A percentile compares a stretch with the other conserved stretches of the same genome.
phyloP scores from a whole-genome alignment of 2,113 vertebrate genomes.

The Pseudolaguvia tuberculata region DNA sequence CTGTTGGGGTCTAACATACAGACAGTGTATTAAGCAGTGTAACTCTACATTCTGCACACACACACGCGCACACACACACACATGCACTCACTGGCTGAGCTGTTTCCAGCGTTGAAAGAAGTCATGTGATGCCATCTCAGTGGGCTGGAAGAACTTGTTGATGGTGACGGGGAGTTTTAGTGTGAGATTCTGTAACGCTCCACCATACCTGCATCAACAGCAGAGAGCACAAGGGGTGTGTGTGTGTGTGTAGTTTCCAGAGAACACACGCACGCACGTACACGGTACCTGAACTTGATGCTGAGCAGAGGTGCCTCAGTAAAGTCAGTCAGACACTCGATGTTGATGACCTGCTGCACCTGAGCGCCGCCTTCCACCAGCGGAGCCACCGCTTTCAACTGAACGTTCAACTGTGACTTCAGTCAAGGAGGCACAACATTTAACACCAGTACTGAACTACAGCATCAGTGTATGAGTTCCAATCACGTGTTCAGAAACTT shows the following conservation, averaged over 20 bases:
- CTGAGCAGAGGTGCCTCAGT: slow-evolving; percentile 77
- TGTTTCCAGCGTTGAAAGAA: slow-evolving; percentile 96
- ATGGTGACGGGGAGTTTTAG: slow-evolving; percentile 86
- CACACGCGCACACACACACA: background rate
- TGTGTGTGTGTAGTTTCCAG: no score
- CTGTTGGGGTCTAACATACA: slow-evolving; percentile 75
- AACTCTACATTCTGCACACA: no score
- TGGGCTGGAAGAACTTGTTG: slow-evolving; percentile 93
- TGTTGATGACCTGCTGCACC: slow-evolving; percentile 90
- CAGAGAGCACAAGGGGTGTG: no score
- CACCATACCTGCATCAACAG: slow-evolving; percentile 75
- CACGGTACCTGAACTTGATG: slow-evolving; percentile 81
- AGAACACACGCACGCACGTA: no score
- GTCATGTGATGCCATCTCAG: slow-evolving; percentile 85
- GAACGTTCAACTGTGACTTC: slow-evolving; percentile 4
- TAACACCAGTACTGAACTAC: background rate
- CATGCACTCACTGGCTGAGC: slow-evolving; percentile 76
- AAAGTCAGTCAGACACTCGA: slow-evolving; percentile 86
- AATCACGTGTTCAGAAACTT: background rate
- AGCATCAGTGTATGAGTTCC: no score
- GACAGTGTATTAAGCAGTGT: no score
- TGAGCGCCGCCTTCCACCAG: slow-evolving; percentile 88
- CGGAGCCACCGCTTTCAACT: slow-evolving; percentile 5
- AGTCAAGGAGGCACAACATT: slow-evolving; percentile 16
- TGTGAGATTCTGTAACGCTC: slow-evolving; percentile 80